Conservation (phyloP, 2,797 vertebrate genomes). For the Labeo calbasu region DNA sequence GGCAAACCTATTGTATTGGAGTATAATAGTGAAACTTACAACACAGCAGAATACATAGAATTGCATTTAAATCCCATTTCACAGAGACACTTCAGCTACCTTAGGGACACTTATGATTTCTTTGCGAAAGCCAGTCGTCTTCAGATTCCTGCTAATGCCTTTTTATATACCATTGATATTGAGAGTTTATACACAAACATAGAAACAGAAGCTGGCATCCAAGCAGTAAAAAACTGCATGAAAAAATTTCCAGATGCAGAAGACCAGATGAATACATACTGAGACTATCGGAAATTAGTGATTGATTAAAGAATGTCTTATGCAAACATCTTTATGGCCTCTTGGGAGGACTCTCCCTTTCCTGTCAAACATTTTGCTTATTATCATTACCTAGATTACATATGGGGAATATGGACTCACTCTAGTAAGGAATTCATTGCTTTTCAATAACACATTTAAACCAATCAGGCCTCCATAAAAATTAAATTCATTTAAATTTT, state of each 20-base stretch:
- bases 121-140: not conserved
- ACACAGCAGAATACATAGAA: not conserved
- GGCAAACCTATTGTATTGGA: conserved; percentile 2
- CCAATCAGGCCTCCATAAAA: not conserved
- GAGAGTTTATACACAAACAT: conserved; percentile 39
- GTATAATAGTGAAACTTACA: not conserved
- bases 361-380: not conserved
- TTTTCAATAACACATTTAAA: not conserved
- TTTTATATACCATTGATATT: conserved; percentile 26
- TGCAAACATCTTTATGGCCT: not conserved
- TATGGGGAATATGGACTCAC: not conserved
- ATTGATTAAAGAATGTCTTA: no score
- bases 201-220: no score
- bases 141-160: not conserved
- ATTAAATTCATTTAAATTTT: not conserved
- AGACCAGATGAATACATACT: not conserved
- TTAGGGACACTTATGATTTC: conserved; percentile 35
- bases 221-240: no score
- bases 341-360: not conserved
- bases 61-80: not conserved
- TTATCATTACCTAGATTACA: not conserved
- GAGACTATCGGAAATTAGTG: not conserved
- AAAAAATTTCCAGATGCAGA: no score
- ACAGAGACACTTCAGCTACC: not conserved
- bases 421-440: not conserved